Conservation (phyloP, 2,797 vertebrate species). For the Chelon labrosus region DNA sequence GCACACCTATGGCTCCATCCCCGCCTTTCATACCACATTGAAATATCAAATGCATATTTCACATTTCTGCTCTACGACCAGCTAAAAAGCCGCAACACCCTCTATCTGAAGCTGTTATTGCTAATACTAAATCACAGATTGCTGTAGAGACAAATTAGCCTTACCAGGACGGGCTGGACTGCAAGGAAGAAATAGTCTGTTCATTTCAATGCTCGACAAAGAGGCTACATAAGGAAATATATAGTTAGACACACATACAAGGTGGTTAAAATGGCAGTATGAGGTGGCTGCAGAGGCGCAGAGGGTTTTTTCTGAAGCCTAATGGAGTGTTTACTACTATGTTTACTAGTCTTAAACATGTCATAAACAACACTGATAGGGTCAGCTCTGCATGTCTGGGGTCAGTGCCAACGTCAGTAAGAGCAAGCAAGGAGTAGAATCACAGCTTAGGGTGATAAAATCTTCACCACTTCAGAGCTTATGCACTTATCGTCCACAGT, state of each 20-base stretch:
- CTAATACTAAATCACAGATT: constrained; percentile 73
- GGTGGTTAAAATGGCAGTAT: constrained; percentile 37
- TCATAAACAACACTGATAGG: constrained; percentile 81
- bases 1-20: constrained; percentile 59
- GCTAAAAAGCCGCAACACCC: constrained; percentile 46
- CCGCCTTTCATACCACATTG: constrained; percentile 43
- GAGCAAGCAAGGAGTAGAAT: constrained; percentile 43
- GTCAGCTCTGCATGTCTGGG: constrained; percentile 78
- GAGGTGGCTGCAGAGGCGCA: constrained; percentile 33
- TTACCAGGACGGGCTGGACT: constrained; percentile 34
- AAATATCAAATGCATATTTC: constrained; percentile 83
- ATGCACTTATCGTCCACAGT: constrained; percentile 67
- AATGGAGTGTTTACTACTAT: constrained; percentile 81
- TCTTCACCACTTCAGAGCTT: constrained; percentile 49
- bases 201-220: constrained; percentile 41
- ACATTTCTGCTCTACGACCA: constrained; percentile 67
- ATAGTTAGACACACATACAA: constrained; percentile 21
- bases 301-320: constrained; percentile 41
- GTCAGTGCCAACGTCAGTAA: constrained; percentile 70
- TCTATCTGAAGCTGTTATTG: constrained; percentile 69
- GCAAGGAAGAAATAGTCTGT: constrained; percentile 54
- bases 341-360: constrained; percentile 80
- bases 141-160: constrained; percentile 58
- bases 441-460: constrained; percentile 61
- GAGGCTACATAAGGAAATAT: constrained; percentile 33